phyloP scores from a whole-genome alignment of 2,888 invertebrate species.

The Lasioglossum calceatum region DNA sequence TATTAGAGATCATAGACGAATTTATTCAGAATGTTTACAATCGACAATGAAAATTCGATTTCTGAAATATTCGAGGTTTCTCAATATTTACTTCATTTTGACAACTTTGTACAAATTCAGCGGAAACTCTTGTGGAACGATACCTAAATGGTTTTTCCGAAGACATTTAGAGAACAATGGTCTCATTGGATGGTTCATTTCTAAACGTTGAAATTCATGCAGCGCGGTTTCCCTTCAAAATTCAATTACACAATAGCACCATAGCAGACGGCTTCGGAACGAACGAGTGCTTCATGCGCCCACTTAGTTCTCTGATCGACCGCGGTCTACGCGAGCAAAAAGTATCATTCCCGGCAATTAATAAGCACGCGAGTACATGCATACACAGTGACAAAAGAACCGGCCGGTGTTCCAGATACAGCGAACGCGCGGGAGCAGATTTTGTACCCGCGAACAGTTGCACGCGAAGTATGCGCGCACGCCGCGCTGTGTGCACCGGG shows the following conservation, averaged over 20 bases:
- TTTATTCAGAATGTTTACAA: too few species aligned
- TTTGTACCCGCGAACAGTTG: neutral
- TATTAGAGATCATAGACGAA: too few species aligned
- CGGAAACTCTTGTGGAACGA: neutral
- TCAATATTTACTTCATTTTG: neutral
- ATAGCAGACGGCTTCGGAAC: neutral
- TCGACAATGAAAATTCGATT: neutral
- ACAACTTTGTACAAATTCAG: neutral
- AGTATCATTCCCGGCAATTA: slow-evolving; percentile 34
- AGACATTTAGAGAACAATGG: neutral
- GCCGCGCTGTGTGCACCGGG: neutral
- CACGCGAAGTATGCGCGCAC: slow-evolving; percentile 1
- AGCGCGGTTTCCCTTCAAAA: neutral
- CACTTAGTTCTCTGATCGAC: neutral
- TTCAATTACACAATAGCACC: neutral
- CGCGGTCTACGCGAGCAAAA: neutral
- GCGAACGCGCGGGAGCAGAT: neutral
- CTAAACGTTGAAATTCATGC: neutral
- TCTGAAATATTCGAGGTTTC: neutral
- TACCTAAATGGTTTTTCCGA: neutral
- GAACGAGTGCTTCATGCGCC: neutral
- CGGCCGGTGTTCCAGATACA: neutral
- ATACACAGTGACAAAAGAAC: slow-evolving; percentile 4
- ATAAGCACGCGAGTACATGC: slow-evolving; percentile 24
- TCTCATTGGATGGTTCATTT: neutral